A percentile compares a stretch with the other conserved stretches of the same genome.
Evolutionary conservation across 2,797 vertebrate genomes (phyloP).

Genomic region (Cynodonichthys magdalenae): DNA sequence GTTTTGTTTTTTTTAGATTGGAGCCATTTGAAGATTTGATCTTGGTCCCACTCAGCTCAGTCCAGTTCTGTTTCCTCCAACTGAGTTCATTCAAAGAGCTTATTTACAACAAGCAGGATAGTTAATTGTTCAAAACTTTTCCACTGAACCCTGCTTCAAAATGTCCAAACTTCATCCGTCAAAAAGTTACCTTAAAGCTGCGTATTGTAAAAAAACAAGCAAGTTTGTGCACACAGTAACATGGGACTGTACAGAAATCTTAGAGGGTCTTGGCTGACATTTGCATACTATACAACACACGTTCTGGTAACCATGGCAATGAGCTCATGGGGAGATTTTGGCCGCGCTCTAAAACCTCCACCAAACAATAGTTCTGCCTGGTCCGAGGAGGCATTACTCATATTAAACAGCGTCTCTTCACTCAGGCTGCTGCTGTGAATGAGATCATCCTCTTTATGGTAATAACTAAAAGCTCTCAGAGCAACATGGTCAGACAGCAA

Average conservation of each 20-base stretch:
- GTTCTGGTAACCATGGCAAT: conserved; percentile 56
- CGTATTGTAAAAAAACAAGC: conserved; percentile 1
- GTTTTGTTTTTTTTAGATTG: too few species aligned
- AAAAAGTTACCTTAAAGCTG: conserved; percentile 21
- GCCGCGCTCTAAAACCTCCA: conserved; percentile 40
- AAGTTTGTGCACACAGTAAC: background rate
- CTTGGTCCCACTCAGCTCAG: too few species aligned
- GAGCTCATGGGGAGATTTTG: conserved; percentile 48
- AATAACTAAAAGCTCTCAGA: conserved; percentile 50
- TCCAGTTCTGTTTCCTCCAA: too few species aligned
- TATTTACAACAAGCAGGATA: too few species aligned
- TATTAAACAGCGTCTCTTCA: conserved; percentile 65
- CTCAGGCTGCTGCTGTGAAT: conserved; percentile 23
- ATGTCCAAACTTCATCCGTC: too few species aligned
- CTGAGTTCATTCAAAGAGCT: too few species aligned
- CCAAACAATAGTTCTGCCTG: conserved; percentile 51
- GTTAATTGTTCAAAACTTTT: too few species aligned
- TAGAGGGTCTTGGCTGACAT: conserved; percentile 10
- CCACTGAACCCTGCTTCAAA: too few species aligned
- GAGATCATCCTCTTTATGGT: conserved; percentile 72
- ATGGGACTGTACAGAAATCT: conserved; percentile 14
- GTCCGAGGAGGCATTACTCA: conserved; percentile 56
- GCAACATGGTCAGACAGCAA: conserved; percentile 25
- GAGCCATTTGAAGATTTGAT: too few species aligned
- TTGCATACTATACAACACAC: conserved; percentile 26